These are phyloP conservation scores for Akabosia matsudoensis DNA, from an alignment of 1,140 invertebrate species.

Conservation along the genomic window DNA sequence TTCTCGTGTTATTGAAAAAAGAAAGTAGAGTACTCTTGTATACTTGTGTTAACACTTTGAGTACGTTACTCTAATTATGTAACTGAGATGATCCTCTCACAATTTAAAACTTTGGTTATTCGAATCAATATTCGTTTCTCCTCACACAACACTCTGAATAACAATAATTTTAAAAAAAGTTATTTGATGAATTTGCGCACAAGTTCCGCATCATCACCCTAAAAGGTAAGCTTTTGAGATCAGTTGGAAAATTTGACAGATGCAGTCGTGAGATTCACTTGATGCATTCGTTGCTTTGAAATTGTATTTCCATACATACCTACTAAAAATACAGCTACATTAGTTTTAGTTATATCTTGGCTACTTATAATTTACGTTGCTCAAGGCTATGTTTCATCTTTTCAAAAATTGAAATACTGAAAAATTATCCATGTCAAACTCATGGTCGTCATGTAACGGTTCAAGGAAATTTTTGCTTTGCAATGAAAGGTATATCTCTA, in stretches of 20 bases:
- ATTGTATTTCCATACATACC: no score
- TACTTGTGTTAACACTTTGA: not conserved
- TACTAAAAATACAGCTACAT: no score
- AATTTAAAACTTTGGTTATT: no score
- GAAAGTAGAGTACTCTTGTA: not conserved
- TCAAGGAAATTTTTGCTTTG: no score
- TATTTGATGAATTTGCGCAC: not conserved
- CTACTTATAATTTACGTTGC: no score
- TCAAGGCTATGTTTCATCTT: not conserved
- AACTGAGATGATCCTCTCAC: not conserved
- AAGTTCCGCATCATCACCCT: no score
- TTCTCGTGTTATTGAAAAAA: not conserved
- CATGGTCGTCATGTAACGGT: no score
- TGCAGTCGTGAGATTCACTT: not conserved
- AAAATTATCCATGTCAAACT: no score
- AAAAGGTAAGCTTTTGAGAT: slow-evolving; percentile 6
- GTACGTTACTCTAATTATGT: not conserved
- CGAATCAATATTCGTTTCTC: not conserved
- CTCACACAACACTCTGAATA: not conserved
- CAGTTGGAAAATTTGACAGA: not conserved
- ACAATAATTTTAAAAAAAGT: not conserved
- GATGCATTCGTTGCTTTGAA: not conserved
- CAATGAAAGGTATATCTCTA: no score
- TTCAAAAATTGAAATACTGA: not conserved
- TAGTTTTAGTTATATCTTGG: no score